Evolutionary conservation across 1,140 invertebrate genomes (phyloP), one percentile per base, ranked within the genome.

Genomic region (Linepithema humile): DNA sequence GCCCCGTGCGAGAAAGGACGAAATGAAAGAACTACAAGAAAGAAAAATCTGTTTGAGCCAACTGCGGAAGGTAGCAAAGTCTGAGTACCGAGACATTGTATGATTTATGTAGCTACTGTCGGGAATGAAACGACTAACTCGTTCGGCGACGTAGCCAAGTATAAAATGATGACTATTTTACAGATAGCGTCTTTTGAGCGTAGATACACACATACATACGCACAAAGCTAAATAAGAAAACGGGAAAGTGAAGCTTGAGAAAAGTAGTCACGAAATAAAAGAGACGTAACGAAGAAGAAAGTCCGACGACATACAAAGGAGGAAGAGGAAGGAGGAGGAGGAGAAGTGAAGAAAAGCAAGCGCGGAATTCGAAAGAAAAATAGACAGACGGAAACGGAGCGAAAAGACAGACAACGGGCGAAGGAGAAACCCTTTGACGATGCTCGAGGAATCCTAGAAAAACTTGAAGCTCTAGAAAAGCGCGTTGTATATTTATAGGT

Each of bases 291-390:
- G 60, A 65, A 65, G 60, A 65, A 77, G 57, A 65, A 65, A 77
- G 59, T 77, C 62, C 43, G 32, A 62, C 73, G 40, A 65, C 43
- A 20, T 29, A 74, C 55, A 17, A 29, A 6, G 15, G 29, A 6
- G 23, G 20, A 15, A 20, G 2, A 3, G 32, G 4, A 6, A 1
- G 9, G 40, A 23, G 29, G 20, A 23, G 7, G 35, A 73, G 50
- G n/a, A 57, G 48, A 17, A 55, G 35, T 15, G 74, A 65, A 77
- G 74, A 77, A 77, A 77, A 53, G 74, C 60, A 77, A 77, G 74
- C 59, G 32, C 43, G 29, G 60, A 65, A 65, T 62, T 77, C 29
- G 74, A 77, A 77, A 77, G 74, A 77, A 65, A 77, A 77, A 77
- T 77, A 77, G 74, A 65, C 23, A 38, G 45, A 77, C 32, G 29